Base-by-base conservation (phyloP, 1,140 invertebrate genomes). In the Drosophila arizonae region DNA sequence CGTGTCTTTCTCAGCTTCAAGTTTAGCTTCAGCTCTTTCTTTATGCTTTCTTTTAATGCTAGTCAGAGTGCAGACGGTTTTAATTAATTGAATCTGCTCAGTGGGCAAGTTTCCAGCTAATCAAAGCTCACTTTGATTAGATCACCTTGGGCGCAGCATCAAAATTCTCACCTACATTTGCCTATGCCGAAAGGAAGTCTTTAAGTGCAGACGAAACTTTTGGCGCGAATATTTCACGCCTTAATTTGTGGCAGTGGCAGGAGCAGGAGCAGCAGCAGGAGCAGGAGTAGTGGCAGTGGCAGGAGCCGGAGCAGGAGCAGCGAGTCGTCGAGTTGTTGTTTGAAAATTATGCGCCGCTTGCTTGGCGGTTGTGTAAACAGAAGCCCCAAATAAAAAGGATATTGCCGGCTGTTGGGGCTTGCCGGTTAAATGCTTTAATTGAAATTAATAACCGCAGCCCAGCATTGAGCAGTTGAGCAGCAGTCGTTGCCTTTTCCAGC, bases 371-470 rank as follows among this genome's bases (percentile, higher is more conserved):
- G 58, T 76, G 72, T 73, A 79, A 87, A 81, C 76, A 79, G 69
- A 72, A 60, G 61, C 51, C 60, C 50, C 67, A 72, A 64, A 61
- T 73, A 70, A 77, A 61, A 57, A 76, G 66, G 73, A 76, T 78
- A 78, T 76, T 72, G 80, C 79, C 56, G 68, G 79, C 77, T 77
- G 79, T 80, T 79, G 58, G 77, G 65, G 77, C 69, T 76, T 77
- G 72, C 77, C 76, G 79, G 87, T 90, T 90, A 90, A 90, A 90
- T 88, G 80, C 80, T 90, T 90, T 90, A 90, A 90, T 90, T 90
- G 87, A 90, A 90, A 90, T 90, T 90, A 90, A 90, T 90, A 90
- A 90, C 82, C 82, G 76, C 82, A 87, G 71, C 71, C 46, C 71
- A 61, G 51, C 36, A 39, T 72, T 56, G 69, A 65, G 54, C 58